Percentiles rank a stretch among this genome's conserved stretches.
phyloP scores from a whole-genome alignment of 2,113 vertebrate species.

The Lamprotornis superbus region DNA sequence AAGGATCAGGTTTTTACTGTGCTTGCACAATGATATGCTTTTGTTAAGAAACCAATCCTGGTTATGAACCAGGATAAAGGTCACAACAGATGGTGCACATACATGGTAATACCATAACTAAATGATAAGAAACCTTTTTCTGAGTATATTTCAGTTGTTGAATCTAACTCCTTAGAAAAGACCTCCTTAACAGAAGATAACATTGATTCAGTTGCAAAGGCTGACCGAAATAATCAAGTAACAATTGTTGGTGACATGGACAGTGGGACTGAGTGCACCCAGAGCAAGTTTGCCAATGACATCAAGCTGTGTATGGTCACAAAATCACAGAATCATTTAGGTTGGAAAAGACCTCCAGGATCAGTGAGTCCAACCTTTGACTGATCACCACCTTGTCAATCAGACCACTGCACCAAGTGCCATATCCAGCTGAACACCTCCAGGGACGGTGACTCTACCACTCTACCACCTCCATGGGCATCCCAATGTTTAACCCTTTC shows the following conservation, averaged over 20 bases:
- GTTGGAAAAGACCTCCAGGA: not conserved
- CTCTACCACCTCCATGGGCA: not conserved
- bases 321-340: not conserved
- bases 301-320: not conserved
- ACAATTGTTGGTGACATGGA: not conserved
- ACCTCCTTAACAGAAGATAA: not conserved
- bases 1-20: not conserved
- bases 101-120: not conserved
- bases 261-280: not conserved
- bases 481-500: not conserved
- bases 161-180: not conserved
- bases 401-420: not conserved
- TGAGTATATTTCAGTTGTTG: not conserved
- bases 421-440: not conserved
- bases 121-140: not conserved
- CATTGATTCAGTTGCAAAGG: not conserved
- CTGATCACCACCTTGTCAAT: not conserved
- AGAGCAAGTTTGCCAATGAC: not conserved
- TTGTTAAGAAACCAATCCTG: not conserved
- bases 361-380: not conserved
- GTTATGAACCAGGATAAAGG: constrained; percentile 5
- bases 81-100: not conserved
- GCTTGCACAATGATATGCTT: not conserved
- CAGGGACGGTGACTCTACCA: not conserved
- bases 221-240: not conserved